Evolutionary conservation across 2,113 vertebrate genomes (phyloP).

Genomic region (Mesembrinibis cayennensis): DNA sequence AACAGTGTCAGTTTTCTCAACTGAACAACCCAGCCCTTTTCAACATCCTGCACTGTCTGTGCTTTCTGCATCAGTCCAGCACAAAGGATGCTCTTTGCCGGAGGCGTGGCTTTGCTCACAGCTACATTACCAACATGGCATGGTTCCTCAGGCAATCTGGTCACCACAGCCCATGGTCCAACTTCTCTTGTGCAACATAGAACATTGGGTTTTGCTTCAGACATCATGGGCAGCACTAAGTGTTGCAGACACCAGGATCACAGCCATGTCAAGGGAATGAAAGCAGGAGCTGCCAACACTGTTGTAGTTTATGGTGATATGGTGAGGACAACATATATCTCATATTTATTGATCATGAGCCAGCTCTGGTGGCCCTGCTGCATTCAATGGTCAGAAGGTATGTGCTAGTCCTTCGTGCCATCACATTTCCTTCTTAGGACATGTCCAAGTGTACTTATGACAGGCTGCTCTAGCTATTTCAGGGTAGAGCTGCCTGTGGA

Average conservation of each 20-base stretch:
- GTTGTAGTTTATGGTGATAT: neutral
- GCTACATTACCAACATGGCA: neutral
- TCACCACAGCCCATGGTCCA: neutral
- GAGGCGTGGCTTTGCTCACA: neutral
- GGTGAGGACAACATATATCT: neutral
- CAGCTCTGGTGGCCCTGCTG: neutral
- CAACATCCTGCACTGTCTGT: neutral
- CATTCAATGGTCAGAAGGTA: neutral
- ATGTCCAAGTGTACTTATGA: no score
- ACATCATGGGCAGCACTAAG: neutral
- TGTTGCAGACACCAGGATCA: neutral
- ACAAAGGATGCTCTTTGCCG: neutral
- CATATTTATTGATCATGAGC: neutral
- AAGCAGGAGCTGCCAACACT: neutral
- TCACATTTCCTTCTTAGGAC: neutral
- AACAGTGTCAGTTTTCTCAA: neutral
- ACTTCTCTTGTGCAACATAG: neutral
- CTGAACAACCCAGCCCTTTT: neutral
- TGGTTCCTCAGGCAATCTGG: neutral
- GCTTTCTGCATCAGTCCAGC: neutral
- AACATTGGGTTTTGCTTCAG: neutral
- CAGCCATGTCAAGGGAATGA: neutral
- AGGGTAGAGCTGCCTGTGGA: neutral
- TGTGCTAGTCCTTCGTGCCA: neutral
- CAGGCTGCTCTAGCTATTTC: neutral